phyloP scores from a whole-genome alignment of 2,113 vertebrate genomes.

The Ailurus styani region DNA sequence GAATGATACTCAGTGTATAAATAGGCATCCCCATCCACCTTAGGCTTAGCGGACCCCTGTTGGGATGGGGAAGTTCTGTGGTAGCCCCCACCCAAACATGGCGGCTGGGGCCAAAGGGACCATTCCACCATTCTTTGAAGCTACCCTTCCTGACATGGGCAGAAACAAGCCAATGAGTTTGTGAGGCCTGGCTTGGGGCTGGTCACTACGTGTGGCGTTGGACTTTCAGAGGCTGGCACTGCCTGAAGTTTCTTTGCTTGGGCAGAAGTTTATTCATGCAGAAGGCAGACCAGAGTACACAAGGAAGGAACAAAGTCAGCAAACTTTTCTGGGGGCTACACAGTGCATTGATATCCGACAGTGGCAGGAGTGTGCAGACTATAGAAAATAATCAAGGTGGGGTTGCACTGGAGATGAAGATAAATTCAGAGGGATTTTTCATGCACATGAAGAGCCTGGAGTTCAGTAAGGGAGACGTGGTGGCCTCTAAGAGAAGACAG shows the following conservation, averaged over 20 bases:
- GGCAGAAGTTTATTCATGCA: neutral
- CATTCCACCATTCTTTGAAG: neutral
- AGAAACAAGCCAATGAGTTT: neutral
- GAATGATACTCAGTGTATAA: neutral
- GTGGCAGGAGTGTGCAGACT: slow-evolving; percentile 9
- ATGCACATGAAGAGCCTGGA: slow-evolving; percentile 28
- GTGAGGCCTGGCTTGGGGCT: neutral
- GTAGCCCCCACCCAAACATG: neutral
- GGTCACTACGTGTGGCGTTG: neutral
- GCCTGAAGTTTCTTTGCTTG: neutral
- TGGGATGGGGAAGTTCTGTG: neutral
- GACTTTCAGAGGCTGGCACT: accelerated
- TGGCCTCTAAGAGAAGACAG: slow-evolving; percentile 67
- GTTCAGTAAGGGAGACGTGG: slow-evolving; percentile 61
- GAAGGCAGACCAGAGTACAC: neutral
- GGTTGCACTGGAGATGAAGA: slow-evolving; percentile 62
- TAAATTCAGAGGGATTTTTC: slow-evolving; percentile 69
- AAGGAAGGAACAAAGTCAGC: neutral
- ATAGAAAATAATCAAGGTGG: slow-evolving; percentile 66
- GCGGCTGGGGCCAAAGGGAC: neutral
- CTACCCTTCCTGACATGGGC: neutral
- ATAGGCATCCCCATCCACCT: neutral
- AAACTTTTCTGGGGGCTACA: neutral
- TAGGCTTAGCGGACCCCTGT: neutral
- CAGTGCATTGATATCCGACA: neutral